These are phyloP conservation scores for Dolichotis patagonum DNA, from an alignment of 2,113 vertebrate species.

Conservation along the genomic window DNA sequence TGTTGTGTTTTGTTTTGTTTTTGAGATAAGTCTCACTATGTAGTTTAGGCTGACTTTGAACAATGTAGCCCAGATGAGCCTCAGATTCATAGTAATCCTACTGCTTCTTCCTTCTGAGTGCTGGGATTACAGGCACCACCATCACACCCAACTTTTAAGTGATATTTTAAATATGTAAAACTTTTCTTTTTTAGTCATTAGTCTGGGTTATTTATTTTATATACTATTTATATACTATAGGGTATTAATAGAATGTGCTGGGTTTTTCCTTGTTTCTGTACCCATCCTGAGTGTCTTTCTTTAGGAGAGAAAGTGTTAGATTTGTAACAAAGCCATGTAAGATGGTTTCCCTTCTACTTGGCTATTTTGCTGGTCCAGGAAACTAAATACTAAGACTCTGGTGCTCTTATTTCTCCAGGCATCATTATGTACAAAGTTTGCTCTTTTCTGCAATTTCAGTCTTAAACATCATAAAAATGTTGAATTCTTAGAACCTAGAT, in stretches of 20 bases:
- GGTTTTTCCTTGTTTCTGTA: neutral
- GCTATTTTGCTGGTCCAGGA: neutral
- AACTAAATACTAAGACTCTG: neutral
- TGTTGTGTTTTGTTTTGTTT: neutral
- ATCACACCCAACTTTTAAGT: neutral
- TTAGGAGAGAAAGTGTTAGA: constrained; percentile 1
- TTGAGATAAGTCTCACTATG: neutral
- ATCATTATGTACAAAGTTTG: neutral
- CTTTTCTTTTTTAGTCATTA: neutral
- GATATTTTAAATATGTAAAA: constrained; percentile 48
- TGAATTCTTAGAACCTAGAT: neutral
- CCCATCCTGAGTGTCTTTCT: constrained; percentile 18
- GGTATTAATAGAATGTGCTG: neutral
- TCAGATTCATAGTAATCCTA: neutral
- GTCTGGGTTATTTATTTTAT: constrained; percentile 37
- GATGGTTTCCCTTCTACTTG: constrained; percentile 1
- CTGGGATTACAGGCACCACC: neutral
- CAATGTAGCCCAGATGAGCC: neutral
- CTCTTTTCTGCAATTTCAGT: neutral
- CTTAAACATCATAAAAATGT: neutral
- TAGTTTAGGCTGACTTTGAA: neutral
- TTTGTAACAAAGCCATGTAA: neutral
- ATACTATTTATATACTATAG: constrained; percentile 42
- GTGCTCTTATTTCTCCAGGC: neutral
- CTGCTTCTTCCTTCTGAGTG: neutral